phyloP scores from a whole-genome alignment of 2,113 vertebrate species.

The Oceanodroma tethys region DNA sequence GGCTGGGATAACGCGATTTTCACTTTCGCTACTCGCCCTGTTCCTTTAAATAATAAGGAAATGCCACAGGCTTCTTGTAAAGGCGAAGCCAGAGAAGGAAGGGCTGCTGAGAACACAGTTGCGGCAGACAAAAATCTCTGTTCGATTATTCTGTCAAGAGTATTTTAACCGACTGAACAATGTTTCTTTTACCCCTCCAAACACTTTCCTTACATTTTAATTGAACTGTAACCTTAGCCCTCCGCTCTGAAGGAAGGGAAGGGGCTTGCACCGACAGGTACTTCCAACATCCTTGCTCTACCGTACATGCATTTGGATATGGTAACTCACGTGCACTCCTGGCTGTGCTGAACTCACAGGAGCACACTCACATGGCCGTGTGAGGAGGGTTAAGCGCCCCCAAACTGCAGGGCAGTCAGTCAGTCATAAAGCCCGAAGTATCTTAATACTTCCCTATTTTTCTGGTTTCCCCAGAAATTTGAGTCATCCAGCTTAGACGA shows the following conservation, averaged over 20 bases:
- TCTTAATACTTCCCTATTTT: conserved; percentile 11
- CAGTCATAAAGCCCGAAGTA: neutral
- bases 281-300: neutral
- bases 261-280: neutral
- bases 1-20: conserved; percentile 25
- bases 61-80: conserved; percentile 33
- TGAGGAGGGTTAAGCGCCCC: rapidly evolving
- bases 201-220: neutral
- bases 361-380: rapidly evolving
- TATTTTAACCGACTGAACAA: neutral
- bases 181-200: neutral
- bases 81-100: neutral
- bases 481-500: neutral
- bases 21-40: conserved; percentile 43
- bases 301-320: rapidly evolving
- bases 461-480: conserved; percentile 8
- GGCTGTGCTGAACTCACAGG: neutral
- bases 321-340: rapidly evolving
- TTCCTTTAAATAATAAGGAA: conserved; percentile 65
- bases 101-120: neutral
- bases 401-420: neutral
- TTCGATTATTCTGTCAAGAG: rapidly evolving
- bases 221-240: neutral
- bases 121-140: neutral
- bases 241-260: neutral